Conservation (phyloP, 2,113 vertebrate genomes). For the Protobothrops mucrosquamatus region DNA sequence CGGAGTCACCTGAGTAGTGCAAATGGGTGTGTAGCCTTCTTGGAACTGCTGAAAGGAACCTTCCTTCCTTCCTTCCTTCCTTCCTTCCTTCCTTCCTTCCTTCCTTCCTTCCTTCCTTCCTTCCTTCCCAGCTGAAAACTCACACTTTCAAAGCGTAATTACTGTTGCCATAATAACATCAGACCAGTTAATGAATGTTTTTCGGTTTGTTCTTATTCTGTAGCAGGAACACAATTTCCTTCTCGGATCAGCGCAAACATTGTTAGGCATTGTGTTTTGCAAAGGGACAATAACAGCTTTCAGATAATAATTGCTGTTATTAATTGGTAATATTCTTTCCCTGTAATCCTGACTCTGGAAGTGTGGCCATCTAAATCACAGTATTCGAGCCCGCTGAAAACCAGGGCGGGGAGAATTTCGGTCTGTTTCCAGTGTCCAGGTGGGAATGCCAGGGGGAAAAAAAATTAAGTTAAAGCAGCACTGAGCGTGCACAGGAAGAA, state of each 20-base stretch:
- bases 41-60: no score
- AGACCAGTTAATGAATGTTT: conserved; percentile 65
- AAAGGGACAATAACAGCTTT: conserved; percentile 35
- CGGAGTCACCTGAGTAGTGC: no score
- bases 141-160: conserved; percentile 56
- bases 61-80: neutral
- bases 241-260: conserved; percentile 61
- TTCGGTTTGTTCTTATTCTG: conserved; percentile 57
- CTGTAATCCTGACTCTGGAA: conserved; percentile 38
- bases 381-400: neutral
- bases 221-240: conserved; percentile 60
- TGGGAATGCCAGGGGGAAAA: neutral
- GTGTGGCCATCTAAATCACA: conserved; percentile 30
- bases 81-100: neutral
- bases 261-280: conserved; percentile 49
- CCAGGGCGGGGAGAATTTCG: neutral
- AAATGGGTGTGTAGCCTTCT: no score
- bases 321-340: conserved; percentile 49
- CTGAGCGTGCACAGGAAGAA: neutral
- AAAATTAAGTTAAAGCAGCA: neutral
- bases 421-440: neutral
- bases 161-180: conserved; percentile 45
- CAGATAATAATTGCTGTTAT: conserved; percentile 57
- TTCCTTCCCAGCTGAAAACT: conserved; percentile 52
- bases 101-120: neutral